These are phyloP conservation scores for Nymphalis c-album DNA, from an alignment of 2,888 invertebrate genomes.

Conservation along the genomic window DNA sequence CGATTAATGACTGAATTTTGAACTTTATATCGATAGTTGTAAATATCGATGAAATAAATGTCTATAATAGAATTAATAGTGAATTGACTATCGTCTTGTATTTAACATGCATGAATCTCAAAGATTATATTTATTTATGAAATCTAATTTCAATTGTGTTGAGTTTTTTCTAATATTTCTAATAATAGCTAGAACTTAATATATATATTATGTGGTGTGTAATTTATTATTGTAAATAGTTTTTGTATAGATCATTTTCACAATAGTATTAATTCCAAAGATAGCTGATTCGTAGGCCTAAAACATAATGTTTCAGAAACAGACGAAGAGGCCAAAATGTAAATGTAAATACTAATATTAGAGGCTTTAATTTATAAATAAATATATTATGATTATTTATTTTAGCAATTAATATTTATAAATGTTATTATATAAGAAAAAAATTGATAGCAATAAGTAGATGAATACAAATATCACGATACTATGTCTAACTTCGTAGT, in stretches of 20 bases:
- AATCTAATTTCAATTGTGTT: slow-evolving; percentile 6
- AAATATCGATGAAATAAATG: slow-evolving; percentile 27
- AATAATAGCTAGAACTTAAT: slow-evolving; percentile 1
- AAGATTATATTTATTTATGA: background rate
- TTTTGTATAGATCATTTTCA: slow-evolving; percentile 20
- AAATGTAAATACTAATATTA: slow-evolving; percentile 45
- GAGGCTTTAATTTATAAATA: slow-evolving; percentile 20
- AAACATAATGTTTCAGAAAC: slow-evolving; percentile 35
- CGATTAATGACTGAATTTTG: slow-evolving; percentile 30
- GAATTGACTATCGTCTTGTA: slow-evolving; percentile 4
- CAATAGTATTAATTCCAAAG: slow-evolving; percentile 15
- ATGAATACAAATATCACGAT: slow-evolving; percentile 12
- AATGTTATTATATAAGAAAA: slow-evolving; percentile 20
- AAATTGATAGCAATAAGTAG: slow-evolving; percentile 29
- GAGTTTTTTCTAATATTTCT: slow-evolving; percentile 4
- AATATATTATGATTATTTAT: slow-evolving; percentile 16
- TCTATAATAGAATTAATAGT: slow-evolving; percentile 4
- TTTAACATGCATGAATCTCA: slow-evolving; percentile 1
- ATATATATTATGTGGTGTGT: slow-evolving; percentile 24
- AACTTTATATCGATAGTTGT: slow-evolving; percentile 33
- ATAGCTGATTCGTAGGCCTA: slow-evolving; percentile 38
- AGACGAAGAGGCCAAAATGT: slow-evolving; percentile 44
- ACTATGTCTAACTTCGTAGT: background rate
- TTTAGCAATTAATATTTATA: slow-evolving; percentile 22
- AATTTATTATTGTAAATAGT: slow-evolving; percentile 14